Percentiles rank a stretch among this genome's conserved stretches.
These are phyloP conservation scores for Novumbra hubbsi DNA, from an alignment of 2,797 vertebrate genomes.

Conservation along the genomic window DNA sequence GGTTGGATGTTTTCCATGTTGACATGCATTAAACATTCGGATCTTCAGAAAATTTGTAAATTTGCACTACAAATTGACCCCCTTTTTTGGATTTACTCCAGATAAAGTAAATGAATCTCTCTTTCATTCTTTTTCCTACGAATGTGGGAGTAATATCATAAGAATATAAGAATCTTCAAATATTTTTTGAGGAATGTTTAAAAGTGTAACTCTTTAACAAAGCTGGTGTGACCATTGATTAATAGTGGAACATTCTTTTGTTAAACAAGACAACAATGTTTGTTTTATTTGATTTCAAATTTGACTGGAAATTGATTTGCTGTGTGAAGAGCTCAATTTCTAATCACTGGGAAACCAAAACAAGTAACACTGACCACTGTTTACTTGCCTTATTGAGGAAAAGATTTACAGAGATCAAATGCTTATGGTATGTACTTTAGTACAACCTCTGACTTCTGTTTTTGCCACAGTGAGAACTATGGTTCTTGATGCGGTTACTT, in stretches of 20 bases:
- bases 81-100: not conserved
- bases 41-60: not conserved
- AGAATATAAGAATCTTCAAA: not conserved
- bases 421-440: not conserved
- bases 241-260: not conserved
- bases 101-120: not conserved
- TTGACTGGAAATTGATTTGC: not conserved
- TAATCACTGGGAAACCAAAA: not conserved
- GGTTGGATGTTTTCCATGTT: not conserved
- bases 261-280: not conserved
- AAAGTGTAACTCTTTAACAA: not conserved
- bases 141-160: not conserved
- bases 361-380: conserved; percentile 11
- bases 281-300: not conserved
- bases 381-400: conserved; percentile 14
- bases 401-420: conserved; percentile 5
- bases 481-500: not conserved
- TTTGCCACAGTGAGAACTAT: not conserved
- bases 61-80: not conserved
- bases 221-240: not conserved
- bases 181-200: too few species aligned
- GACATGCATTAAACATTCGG: not conserved
- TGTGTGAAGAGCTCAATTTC: not conserved
- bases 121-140: not conserved
- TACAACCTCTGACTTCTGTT: not conserved